phyloP scores from a whole-genome alignment of 1,140 invertebrate genomes.

The Colletes latitarsis region DNA sequence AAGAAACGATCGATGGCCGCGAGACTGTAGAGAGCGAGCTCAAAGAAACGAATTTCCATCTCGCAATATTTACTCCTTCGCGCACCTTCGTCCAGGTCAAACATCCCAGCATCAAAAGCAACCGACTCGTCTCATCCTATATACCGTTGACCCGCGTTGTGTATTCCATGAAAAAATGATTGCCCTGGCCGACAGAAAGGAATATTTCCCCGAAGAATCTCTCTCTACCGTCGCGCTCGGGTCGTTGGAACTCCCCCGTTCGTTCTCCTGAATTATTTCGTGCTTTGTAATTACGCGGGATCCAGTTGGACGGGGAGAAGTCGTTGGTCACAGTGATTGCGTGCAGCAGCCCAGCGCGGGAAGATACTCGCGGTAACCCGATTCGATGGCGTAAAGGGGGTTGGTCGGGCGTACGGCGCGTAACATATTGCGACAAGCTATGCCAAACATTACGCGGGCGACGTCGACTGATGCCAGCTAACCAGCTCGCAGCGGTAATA shows the following conservation, averaged over 20 bases:
- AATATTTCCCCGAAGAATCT: neutral
- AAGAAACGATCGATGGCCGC: too few species aligned
- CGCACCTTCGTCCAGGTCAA: neutral
- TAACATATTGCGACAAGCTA: slow-evolving; percentile 77
- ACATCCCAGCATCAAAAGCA: neutral
- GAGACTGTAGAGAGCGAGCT: too few species aligned
- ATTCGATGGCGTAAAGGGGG: slow-evolving; percentile 66
- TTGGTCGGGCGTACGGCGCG: slow-evolving; percentile 55
- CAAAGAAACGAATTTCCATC: too few species aligned
- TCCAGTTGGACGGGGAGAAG: slow-evolving; percentile 48
- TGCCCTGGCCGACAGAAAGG: neutral
- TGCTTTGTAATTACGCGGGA: slow-evolving; percentile 57
- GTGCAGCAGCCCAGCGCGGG: slow-evolving; percentile 33
- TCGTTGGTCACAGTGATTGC: slow-evolving; percentile 61
- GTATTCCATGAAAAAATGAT: slow-evolving; percentile 4
- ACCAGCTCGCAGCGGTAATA: slow-evolving; percentile 61
- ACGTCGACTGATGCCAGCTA: slow-evolving; percentile 73
- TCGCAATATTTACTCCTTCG: neutral
- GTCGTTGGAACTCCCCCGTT: neutral
- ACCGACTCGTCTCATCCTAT: neutral
- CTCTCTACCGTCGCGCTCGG: neutral
- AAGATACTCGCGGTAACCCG: slow-evolving; percentile 73
- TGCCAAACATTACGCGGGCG: slow-evolving; percentile 73
- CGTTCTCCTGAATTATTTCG: slow-evolving; percentile 58
- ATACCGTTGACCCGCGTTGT: neutral